Base-by-base conservation (phyloP, 2,797 vertebrate species). In the Fundulus diaphanus region DNA sequence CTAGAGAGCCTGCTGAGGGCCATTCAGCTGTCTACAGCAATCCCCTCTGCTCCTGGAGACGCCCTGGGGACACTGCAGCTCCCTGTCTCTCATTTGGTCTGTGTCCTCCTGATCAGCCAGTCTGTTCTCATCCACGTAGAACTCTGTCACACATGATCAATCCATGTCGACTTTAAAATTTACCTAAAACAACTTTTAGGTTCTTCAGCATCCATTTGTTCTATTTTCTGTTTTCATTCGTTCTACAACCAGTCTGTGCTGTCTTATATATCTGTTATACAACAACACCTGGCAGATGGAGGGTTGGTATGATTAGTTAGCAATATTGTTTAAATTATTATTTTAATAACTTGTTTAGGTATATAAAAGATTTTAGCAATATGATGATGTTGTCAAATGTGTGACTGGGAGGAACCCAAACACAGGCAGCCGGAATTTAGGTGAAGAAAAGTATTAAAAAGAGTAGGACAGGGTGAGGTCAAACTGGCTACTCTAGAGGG, bases 1-100 rank as follows among this genome's bases (percentile, higher is more conserved):
- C 84, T 87, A 42, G 72, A 85, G 79, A 79, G 70, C 89, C 78
- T 82, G 88, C 92, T 90, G 90, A 70, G 90, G 79, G 83, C 66
- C 5, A 29, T 80, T 86, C 57, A 76, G 77, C 77, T 85, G 85
- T 89, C 87, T 85, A 76, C 72, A 80, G 63, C 81, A 74, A 81
- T 89, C 74, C 84, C 73, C 79, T 84, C 75, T 82, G 73, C 76
- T 75, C 77, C 76, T 82, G 70, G 71, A 89, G 85, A 83, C 76
- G 77, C 89, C 89, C 79, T 31, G 73, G 84, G 82, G 83, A 78
- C 80, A 68, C 63, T 48, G 37, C 73, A 46, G 66, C 70, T 74
- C 57, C 44, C 52, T 48, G 71, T 42, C 31, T 78, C 69, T 82
- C 72, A 78, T 82, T 84, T 76, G 82, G 67, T 46, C 35, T 75